Evolutionary conservation across 2,113 vertebrate genomes (phyloP).

Genomic region (Aleadryas rufinucha): DNA sequence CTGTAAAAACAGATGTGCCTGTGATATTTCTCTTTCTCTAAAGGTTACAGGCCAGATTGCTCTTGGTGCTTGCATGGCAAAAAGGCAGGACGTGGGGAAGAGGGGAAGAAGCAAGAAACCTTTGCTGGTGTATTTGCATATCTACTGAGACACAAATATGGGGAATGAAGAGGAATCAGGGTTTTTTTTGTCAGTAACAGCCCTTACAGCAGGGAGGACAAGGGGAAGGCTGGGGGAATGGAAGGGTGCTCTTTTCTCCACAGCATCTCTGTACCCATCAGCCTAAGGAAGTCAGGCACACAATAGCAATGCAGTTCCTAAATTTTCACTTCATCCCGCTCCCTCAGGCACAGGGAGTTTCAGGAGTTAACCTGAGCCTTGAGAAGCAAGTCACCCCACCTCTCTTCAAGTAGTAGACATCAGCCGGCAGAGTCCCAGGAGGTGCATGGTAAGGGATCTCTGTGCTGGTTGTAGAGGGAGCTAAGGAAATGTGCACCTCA

Average conservation of each 20-base stretch:
- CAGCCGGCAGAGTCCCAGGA: neutral
- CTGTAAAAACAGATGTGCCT: conserved; percentile 39
- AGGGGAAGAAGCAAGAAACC: neutral
- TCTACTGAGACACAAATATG: neutral
- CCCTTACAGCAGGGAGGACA: neutral
- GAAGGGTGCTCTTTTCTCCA: neutral
- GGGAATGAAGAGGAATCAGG: neutral
- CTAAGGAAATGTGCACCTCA: neutral
- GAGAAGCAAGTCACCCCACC: neutral
- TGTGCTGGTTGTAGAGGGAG: neutral
- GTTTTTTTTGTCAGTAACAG: neutral
- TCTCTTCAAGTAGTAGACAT: neutral
- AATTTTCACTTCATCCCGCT: neutral
- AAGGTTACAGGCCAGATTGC: neutral
- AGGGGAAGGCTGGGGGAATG: neutral
- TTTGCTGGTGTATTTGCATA: neutral
- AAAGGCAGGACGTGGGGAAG: neutral
- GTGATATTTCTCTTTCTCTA: conserved; percentile 45
- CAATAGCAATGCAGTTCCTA: neutral
- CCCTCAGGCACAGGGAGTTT: neutral
- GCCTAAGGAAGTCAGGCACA: neutral
- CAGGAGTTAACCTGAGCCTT: neutral
- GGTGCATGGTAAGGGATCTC: neutral
- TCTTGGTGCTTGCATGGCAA: neutral
- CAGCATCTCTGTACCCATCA: neutral